Evolutionary conservation across 2,797 vertebrate genomes (phyloP).

Genomic region (Sebastes trivittatus): DNA sequence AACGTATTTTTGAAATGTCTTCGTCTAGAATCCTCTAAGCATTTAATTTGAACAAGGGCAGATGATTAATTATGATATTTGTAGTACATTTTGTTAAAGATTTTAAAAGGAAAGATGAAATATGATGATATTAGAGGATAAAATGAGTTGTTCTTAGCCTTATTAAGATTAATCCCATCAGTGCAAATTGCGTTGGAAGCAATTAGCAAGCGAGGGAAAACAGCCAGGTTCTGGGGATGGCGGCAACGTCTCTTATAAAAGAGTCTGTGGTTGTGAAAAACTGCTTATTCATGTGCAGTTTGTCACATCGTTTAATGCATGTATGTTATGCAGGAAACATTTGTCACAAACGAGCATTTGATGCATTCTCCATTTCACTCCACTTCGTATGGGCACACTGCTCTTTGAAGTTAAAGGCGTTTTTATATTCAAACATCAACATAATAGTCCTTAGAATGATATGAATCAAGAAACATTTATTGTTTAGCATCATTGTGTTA

Average conservation of each 20-base stretch:
- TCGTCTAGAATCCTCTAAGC: not conserved
- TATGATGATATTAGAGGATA: not conserved
- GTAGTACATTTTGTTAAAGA: not conserved
- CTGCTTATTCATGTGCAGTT: not conserved
- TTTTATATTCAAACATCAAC: not conserved
- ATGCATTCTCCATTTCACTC: not conserved
- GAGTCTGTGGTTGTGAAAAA: not conserved
- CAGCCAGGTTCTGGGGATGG: not conserved
- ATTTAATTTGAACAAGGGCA: not conserved
- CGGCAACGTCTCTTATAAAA: not conserved
- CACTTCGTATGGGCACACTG: rapidly evolving
- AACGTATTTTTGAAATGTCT: not conserved
- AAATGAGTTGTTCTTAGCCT: not conserved
- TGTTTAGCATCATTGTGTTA: not conserved
- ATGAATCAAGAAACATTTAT: not conserved
- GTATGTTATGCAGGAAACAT: not conserved
- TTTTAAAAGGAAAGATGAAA: not conserved
- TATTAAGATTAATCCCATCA: not conserved
- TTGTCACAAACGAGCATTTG: not conserved
- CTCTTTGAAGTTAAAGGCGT: not conserved
- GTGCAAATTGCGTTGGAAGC: not conserved
- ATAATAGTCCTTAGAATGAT: not conserved
- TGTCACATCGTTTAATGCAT: not conserved
- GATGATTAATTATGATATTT: not conserved
- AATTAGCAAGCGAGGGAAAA: not conserved